Base-by-base conservation (phyloP, 2,113 vertebrate genomes). In the Prunella himalayana region DNA sequence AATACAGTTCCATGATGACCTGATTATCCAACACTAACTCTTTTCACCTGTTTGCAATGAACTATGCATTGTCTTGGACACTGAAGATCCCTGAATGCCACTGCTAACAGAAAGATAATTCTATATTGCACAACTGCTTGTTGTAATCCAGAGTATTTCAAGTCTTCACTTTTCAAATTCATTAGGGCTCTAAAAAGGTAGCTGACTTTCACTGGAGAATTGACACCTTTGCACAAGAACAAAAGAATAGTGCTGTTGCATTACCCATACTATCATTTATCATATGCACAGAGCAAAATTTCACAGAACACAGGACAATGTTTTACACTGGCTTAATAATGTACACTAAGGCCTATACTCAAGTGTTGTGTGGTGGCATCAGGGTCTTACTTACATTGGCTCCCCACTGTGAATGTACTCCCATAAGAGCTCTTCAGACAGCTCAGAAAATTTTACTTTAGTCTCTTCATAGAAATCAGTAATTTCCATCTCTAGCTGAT, bases 331-430 rank as follows among this genome's bases (percentile, higher is more conserved):
- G 27, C 17, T 77, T 77, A 93, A 11, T 35, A 53, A 50, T 2
- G 1, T 41, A 56, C 7, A 5, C 17, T 50, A 35, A 42, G 18
- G 35, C 15, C 64, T 86, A 2, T 9, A 65, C 37, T 69, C 31
- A 88, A 71, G 16, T 41, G 31, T 15, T 31, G n/a, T 31, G 19
- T n/a, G 21, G 27, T 21, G 37, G 28, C 15, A 77, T 59, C 68
- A 65, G 6, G 27, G 17, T 30, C 37, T 44, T 82, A 98, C 99
- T 98, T 97, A 99, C 99, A 99, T 99, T 82, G 99, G 99, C 94
- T 99, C 99, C 71, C 99, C 99, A 1, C 99, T 99, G 73, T 99
- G 97, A 87, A 99, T 98, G 92, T 99, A 99, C 6, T 99, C 99
- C 99, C 99, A 99, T 6, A 99, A 97, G 90, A 99, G 98, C 73